A percentile compares a stretch with the other conserved stretches of the same genome.
phyloP scores from a whole-genome alignment of 2,113 vertebrate species.

The Xenopus laevis region DNA sequence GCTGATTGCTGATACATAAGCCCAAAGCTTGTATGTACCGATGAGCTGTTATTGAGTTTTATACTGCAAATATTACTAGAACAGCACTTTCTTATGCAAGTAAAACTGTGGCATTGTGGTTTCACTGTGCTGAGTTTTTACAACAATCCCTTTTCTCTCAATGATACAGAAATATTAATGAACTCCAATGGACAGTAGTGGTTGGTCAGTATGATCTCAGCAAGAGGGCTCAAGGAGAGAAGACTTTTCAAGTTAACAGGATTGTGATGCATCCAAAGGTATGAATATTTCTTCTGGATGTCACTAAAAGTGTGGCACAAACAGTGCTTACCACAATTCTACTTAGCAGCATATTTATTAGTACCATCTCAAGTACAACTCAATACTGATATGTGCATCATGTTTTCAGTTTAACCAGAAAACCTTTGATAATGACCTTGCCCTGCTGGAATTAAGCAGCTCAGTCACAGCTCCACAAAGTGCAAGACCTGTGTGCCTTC shows the following conservation, averaged over 20 bases:
- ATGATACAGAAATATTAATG: conserved; percentile 69
- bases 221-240: conserved; percentile 68
- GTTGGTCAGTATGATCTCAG: conserved; percentile 79
- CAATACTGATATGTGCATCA: too few species aligned
- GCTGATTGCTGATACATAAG: too few species aligned
- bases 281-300: neutral
- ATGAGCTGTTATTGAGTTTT: too few species aligned
- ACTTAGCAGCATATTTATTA: too few species aligned
- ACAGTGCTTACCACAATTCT: too few species aligned
- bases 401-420: conserved; percentile 81
- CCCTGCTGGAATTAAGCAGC: conserved; percentile 79
- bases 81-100: too few species aligned
- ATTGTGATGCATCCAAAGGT: conserved; percentile 92
- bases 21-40: too few species aligned
- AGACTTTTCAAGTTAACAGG: conserved; percentile 76
- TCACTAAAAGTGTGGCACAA: too few species aligned
- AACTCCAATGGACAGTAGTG: conserved; percentile 83
- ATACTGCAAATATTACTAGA: too few species aligned
- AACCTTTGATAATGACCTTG: conserved; percentile 89
- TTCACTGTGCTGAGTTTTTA: neutral
- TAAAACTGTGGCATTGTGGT: too few species aligned
- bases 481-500: conserved; percentile 80
- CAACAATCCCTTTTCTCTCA: neutral
- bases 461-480: conserved; percentile 61
- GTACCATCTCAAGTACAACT: too few species aligned